phyloP scores from a whole-genome alignment of 2,797 vertebrate genomes.

The Acanthis flammea region DNA sequence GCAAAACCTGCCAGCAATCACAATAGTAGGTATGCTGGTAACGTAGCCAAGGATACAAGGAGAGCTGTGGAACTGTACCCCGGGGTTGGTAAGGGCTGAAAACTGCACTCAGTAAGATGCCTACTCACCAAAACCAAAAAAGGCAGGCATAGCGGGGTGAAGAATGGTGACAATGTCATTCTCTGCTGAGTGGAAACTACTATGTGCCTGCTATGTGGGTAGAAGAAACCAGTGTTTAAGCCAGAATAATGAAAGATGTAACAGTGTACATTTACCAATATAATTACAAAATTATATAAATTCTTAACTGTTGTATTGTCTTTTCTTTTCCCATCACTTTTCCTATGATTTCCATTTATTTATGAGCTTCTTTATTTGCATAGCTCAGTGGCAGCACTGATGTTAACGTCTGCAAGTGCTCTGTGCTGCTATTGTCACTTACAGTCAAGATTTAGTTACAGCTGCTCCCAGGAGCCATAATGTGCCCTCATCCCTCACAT shows the following conservation, averaged over 20 bases:
- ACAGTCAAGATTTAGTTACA: background rate
- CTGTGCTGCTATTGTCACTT: conserved; percentile 2
- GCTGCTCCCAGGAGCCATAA: conserved; percentile 1
- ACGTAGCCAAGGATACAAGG: background rate
- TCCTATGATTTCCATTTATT: background rate
- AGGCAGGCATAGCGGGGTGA: background rate
- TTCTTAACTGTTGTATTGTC: background rate
- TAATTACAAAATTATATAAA: background rate
- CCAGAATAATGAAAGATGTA: background rate
- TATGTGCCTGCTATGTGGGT: background rate
- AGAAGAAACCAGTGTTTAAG: background rate
- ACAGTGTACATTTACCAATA: background rate
- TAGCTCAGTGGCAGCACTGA: background rate
- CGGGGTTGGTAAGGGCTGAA: background rate
- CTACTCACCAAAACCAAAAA: background rate
- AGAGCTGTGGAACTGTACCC: background rate
- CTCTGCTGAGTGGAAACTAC: background rate
- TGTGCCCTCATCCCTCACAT: background rate
- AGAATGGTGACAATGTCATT: background rate
- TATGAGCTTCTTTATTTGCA: background rate
- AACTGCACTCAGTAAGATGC: background rate
- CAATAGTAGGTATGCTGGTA: background rate
- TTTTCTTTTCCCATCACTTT: background rate
- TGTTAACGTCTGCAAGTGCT: background rate
- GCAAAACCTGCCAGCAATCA: background rate